Conservation (phyloP, 1,140 invertebrate genomes). For the Battus philenor region DNA sequence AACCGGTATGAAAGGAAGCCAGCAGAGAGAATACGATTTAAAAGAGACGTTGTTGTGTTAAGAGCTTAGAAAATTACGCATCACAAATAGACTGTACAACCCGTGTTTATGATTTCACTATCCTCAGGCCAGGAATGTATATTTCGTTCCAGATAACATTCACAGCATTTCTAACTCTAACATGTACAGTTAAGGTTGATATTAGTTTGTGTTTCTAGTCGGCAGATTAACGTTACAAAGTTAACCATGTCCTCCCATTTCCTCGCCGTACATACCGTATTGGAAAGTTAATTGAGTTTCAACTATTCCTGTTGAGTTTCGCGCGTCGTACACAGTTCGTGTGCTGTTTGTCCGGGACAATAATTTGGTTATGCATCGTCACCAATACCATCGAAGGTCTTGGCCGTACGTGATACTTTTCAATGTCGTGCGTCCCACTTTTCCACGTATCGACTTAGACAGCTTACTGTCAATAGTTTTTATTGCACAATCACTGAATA, state of each 20-base stretch:
- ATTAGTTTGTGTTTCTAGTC: not conserved
- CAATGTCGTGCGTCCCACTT: constrained; percentile 1
- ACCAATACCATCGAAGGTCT: constrained; percentile 25
- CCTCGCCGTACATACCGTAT: not conserved
- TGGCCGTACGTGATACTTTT: constrained; percentile 13
- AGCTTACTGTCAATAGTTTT: too few relatives aligned
- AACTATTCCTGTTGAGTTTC: constrained; percentile 2
- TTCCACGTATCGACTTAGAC: too few relatives aligned
- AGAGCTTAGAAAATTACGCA: constrained; percentile 22
- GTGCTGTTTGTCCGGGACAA: not conserved
- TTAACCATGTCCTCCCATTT: constrained; percentile 1
- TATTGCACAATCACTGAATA: too few relatives aligned
- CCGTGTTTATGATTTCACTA: constrained; percentile 24
- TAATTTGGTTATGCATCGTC: constrained; percentile 17
- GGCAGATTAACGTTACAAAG: constrained; percentile 9
- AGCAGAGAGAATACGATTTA: constrained; percentile 16
- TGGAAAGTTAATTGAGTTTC: constrained; percentile 16
- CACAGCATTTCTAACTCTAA: not conserved
- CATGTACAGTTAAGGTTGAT: not conserved
- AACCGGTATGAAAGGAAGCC: constrained; percentile 28
- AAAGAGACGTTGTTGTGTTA: constrained; percentile 19
- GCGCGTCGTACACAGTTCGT: not conserved
- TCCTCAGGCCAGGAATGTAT: constrained; percentile 14
- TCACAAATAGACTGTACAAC: constrained; percentile 18
- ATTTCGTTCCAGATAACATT: not conserved